Conservation (phyloP, 2,888 invertebrate genomes). For the Rhingia rostrata region DNA sequence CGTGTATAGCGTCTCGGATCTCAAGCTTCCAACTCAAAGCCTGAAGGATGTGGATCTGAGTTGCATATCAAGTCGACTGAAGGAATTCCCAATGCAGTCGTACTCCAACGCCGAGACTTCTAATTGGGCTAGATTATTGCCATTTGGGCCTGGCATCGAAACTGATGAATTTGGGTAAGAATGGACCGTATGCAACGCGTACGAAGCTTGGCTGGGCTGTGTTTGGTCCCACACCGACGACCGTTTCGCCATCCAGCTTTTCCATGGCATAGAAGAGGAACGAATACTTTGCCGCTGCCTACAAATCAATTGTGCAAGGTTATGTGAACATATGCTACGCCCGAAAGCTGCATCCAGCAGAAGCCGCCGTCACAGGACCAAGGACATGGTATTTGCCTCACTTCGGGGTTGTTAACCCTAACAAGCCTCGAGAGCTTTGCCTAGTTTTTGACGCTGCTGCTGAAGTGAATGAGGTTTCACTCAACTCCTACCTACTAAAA, state of each 20-base stretch:
- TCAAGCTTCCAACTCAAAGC: slow-evolving; percentile 49
- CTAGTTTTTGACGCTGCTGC: too few relatives aligned
- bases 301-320: slow-evolving; percentile 43
- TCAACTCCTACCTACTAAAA: too few relatives aligned
- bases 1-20: neutral
- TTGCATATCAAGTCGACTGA: neutral
- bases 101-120: slow-evolving; percentile 40
- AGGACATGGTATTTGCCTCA: too few relatives aligned
- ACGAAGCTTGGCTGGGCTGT: neutral
- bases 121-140: slow-evolving; percentile 55
- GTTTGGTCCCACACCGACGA: too few relatives aligned
- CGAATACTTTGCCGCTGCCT: slow-evolving; percentile 39
- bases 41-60: slow-evolving; percentile 16
- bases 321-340: slow-evolving; percentile 33
- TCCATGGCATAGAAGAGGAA: slow-evolving; percentile 58
- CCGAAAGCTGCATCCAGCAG: too few relatives aligned
- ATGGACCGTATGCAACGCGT: slow-evolving; percentile 34
- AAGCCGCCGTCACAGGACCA: too few relatives aligned
- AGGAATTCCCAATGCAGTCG: slow-evolving; percentile 13
- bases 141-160: slow-evolving; percentile 38
- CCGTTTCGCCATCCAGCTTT: slow-evolving; percentile 36
- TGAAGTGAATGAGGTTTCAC: too few relatives aligned
- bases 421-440: too few relatives aligned
- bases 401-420: too few relatives aligned
- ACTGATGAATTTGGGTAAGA: neutral